Base-by-base conservation (phyloP, 2,888 invertebrate species). In the Cheilosia variabilis region DNA sequence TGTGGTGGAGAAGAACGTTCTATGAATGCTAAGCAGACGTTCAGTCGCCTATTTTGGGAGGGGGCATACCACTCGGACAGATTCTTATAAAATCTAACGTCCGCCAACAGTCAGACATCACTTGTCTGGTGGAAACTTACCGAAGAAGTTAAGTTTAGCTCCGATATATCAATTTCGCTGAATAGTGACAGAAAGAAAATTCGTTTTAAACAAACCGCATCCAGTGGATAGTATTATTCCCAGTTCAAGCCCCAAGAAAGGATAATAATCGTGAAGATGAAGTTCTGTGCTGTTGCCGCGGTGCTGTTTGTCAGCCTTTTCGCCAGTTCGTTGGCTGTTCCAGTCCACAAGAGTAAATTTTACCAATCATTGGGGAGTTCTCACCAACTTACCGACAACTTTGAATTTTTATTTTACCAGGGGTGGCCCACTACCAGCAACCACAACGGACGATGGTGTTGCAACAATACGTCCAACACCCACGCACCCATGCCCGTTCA, bases 101-200 rank as follows among this genome's bases (percentile, higher is more conserved):
- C 89, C 87, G 89, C 87, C 90, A 86, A 78, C 89, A 88, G 75
- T 65, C 89, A 89, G 90, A 89, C 90, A 92, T 92, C 92, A 92
- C 90, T 92, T 90, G 91, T 90, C 91, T 90, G 92, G 92, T 92
- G 92, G 92, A 92, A 92, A 92, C 92, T 92, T 91, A 89, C 76
- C n/a, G 81, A 86, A 86, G 90, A 90, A 89, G 91, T 89, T 89
- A 92, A 91, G 92, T 92, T 92, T 92, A 92, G 92, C 92, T 92
- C 92, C 91, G 90, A 90, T 88, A 90, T 88, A 87, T 41, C 86
- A 90, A 89, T 89, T 71, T 43, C 75, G 75, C 71, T 71, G 66
- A 65, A 66, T 31, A 76, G 71, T 79, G 45, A 63, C 68, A 22
- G 60, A 34, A 63, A 62, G 10, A 45, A 41, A 47, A 63, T 31